phyloP scores from a whole-genome alignment of 1,140 invertebrate genomes.

The Phymastichus coffea region DNA sequence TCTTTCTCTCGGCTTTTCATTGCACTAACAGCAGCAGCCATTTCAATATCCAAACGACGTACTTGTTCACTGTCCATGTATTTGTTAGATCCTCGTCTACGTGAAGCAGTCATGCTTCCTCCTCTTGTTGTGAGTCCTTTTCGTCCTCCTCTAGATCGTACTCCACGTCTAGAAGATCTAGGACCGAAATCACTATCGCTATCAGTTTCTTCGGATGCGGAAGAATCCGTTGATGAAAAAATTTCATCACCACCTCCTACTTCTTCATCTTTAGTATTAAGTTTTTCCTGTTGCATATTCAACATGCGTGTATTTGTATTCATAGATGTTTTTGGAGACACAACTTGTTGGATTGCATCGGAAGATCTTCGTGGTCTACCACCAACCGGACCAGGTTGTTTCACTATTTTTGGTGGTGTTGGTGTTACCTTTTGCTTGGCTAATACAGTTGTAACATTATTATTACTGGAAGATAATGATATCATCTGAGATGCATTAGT shows the following conservation, averaged over 20 bases:
- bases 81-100: constrained; percentile 47
- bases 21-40: constrained; percentile 53
- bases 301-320: constrained; percentile 6
- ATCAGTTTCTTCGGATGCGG: constrained; percentile 49
- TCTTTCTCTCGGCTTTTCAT: constrained; percentile 53
- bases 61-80: constrained; percentile 52
- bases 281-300: constrained; percentile 18
- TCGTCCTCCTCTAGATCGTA: constrained; percentile 44
- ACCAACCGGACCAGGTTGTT: constrained; percentile 16
- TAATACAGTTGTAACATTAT: constrained; percentile 21
- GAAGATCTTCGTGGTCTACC: constrained; percentile 17
- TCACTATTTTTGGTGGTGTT: constrained; percentile 16
- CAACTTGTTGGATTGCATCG: constrained; percentile 6
- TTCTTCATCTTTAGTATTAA: constrained; percentile 32
- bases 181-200: constrained; percentile 54
- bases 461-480: constrained; percentile 26
- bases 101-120: constrained; percentile 41
- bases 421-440: constrained; percentile 32
- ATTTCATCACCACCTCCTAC: constrained; percentile 35
- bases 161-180: constrained; percentile 42
- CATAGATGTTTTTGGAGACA: constrained; percentile 29
- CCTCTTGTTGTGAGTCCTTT: constrained; percentile 53
- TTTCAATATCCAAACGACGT: constrained; percentile 51
- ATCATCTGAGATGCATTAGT: constrained; percentile 11
- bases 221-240: constrained; percentile 46